These are phyloP conservation scores for Heliconius charithonia DNA, from an alignment of 2,888 invertebrate genomes.

Conservation along the genomic window DNA sequence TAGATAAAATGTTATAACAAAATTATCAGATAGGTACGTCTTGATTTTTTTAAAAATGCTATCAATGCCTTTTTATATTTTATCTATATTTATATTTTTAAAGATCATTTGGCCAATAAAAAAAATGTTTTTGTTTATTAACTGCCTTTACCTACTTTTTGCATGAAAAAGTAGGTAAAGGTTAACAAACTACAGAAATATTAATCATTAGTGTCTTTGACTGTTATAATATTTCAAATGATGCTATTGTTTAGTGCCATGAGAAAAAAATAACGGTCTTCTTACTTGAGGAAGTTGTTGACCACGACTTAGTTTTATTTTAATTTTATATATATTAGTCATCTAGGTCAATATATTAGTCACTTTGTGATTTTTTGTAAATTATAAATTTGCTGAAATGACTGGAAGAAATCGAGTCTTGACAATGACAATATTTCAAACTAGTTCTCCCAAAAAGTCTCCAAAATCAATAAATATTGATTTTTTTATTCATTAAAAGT, in stretches of 20 bases:
- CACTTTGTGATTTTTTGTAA: not conserved
- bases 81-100: too few species aligned
- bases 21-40: too few species aligned
- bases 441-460: too few species aligned
- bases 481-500: too few species aligned
- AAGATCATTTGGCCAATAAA: too few species aligned
- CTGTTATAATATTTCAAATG: not conserved
- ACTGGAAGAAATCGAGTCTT: too few species aligned
- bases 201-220: not conserved
- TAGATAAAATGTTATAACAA: too few species aligned
- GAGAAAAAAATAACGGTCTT: constrained; percentile 8
- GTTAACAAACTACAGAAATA: not conserved
- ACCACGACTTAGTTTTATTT: not conserved
- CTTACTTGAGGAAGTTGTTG: not conserved
- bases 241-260: not conserved
- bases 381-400: not conserved
- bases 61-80: too few species aligned
- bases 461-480: too few species aligned
- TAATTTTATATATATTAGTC: constrained; percentile 1
- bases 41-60: too few species aligned
- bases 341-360: not conserved
- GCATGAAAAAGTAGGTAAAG: not conserved
- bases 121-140: not conserved
- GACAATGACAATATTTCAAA: too few species aligned
- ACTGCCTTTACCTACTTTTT: not conserved